phyloP scores from a whole-genome alignment of 2,888 invertebrate species.

The Teleogryllus oceanicus region DNA sequence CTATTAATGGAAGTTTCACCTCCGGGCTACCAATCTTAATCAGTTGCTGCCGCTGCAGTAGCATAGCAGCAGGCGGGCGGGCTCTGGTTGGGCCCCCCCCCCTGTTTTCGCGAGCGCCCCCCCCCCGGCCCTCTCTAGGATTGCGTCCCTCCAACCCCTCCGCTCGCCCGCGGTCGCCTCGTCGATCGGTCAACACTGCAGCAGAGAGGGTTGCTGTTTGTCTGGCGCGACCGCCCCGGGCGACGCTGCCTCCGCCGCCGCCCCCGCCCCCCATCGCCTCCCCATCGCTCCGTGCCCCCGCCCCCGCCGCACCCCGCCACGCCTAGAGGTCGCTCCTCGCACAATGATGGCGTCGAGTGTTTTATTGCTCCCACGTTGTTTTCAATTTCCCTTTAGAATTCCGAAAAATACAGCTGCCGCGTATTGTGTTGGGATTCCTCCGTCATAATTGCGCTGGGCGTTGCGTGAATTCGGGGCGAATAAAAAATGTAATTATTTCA shows the following conservation, averaged over 20 bases:
- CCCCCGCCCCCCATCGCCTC: background rate
- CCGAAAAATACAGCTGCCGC: background rate
- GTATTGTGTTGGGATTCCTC: conserved; percentile 18
- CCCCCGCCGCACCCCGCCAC: background rate
- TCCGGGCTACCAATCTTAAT: conserved; percentile 34
- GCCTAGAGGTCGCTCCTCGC: background rate
- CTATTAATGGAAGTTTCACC: conserved; percentile 35
- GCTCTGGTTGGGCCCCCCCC: too few species aligned
- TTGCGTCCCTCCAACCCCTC: too few species aligned
- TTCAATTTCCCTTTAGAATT: conserved; percentile 18
- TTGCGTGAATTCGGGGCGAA: background rate
- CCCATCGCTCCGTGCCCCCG: background rate
- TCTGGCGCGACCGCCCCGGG: too few species aligned
- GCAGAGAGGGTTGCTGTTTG: too few species aligned
- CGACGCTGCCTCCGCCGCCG: too few species aligned
- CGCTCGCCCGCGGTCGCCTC: too few species aligned
- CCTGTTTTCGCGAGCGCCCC: background rate
- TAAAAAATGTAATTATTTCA: conserved; percentile 18
- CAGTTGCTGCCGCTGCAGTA: conserved; percentile 22
- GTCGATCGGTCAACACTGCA: too few species aligned
- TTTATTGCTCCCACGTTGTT: conserved; percentile 18
- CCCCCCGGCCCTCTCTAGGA: too few species aligned
- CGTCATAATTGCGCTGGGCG: background rate
- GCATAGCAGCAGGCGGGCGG: too few species aligned
- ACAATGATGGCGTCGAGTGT: conserved; percentile 6